Base-by-base conservation (phyloP, 37 sponge, comb jelly and placozoan genomes). In the Eunapius fragilis region DNA sequence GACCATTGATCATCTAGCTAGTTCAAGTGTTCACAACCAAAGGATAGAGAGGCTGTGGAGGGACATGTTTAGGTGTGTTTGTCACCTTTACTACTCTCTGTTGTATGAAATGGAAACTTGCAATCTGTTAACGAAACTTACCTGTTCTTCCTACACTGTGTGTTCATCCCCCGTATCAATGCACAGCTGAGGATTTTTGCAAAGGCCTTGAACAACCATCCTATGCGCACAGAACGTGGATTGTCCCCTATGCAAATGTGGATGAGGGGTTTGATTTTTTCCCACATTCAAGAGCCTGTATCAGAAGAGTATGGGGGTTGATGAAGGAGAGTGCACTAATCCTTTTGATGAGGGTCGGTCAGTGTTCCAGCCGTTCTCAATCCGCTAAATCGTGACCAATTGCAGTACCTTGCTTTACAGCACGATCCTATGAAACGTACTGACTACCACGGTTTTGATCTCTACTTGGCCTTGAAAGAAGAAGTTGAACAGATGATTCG, bases 41-140 rank as follows among this genome's bases (percentile, higher is more conserved):
- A 68, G 82, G n/a, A 81, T 81, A 25, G 82, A 81, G 32, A 25
- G 72, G 31, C 71, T 81, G 6, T 81, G 82, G 82, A 26, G 84
- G 5, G 75, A 31, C 75, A 73, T 76, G 2, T 83, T 83, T 38
- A 3, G 75, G 3, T 83, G 84, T 74, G 84, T 83, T 28, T 38
- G 68, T 28, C 84, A 83, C 33, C 35, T 32, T n/a, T 83, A 28
- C 33, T 83, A 83, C 37, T 25, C 74, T 11, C 75, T 83, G 24
- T 83, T 83, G 36, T 74, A 83, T 74, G 84, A 83, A 41, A 83
- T 83, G 84, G 84, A 83, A 83, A 75, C 19, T 2, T 27, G 48
- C 10, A 13, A 19, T 2, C 74, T 37, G 22, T n/a, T 13, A 75
- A 49, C 28, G 3, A 67, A 83, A 22, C 74, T 83, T 13, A 74